These are phyloP conservation scores for Drosophila suboccidentalis DNA, from an alignment of 2,888 invertebrate species.

Conservation along the genomic window DNA sequence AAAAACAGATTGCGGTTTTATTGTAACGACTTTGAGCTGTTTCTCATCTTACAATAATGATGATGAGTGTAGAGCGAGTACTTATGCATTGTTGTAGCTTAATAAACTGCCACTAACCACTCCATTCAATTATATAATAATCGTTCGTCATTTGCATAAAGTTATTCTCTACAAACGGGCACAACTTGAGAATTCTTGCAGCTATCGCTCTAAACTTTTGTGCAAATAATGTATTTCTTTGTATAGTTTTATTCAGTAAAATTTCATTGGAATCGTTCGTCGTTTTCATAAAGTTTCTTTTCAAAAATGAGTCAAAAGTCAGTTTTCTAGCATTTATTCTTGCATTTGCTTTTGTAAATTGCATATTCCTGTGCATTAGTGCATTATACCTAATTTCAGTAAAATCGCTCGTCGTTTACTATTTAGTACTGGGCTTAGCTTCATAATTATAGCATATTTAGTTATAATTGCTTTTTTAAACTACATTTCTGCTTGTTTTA, in stretches of 20 bases:
- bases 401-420: not conserved
- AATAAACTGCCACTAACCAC: conserved; percentile 13
- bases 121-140: not conserved
- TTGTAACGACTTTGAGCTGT: conserved; percentile 73
- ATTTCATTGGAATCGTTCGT: not conserved
- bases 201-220: not conserved
- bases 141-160: not conserved
- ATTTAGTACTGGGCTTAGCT: not conserved
- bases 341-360: not conserved
- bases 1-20: conserved; percentile 73
- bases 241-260: not conserved
- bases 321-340: not conserved
- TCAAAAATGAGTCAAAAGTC: not conserved
- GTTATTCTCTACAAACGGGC: not conserved
- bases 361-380: not conserved
- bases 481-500: not conserved
- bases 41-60: conserved; percentile 70
- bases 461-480: not conserved
- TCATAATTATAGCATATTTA: not conserved
- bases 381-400: not conserved
- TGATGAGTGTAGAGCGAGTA: conserved; percentile 9
- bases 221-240: not conserved
- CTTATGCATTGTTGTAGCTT: conserved; percentile 13
- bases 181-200: not conserved
- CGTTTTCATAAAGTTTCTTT: not conserved